Base-by-base conservation (phyloP, 23 tunicate species). In the Trididemnum clinides region DNA sequence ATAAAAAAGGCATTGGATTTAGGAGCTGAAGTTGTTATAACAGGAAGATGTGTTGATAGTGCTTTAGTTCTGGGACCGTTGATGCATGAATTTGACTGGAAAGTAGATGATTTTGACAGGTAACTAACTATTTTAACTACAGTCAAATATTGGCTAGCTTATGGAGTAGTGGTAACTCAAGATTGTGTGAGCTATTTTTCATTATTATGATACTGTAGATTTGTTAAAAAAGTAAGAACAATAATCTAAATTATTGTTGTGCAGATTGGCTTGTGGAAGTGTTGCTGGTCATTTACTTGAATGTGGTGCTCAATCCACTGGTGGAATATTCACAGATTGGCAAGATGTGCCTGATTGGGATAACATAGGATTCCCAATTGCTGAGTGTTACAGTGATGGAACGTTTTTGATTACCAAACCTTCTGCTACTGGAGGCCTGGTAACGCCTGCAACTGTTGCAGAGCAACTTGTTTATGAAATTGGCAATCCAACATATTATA, bases 271-370 rank as follows among this genome's bases (percentile, higher is more conserved):
- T 22, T 82, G 83, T 72, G 99, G 99, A 50, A 90, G 95, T 71
- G 44, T 87, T 31, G 99, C 99, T 0, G 99, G 99, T 26, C 99
- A 95, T 70, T 62, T 95, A 34, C 73, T 95, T 2, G 99, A 95
- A 69, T 95, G 99, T 87, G 99, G 99, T 28, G 99, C 99, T 0
- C 99, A 95, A 44, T 77, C 89, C 5, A 95, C 99, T 39, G 99
- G 99, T 2, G 99, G 99, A 39, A 84, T 90, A 35, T 90, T 86
- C 81, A 95, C 99, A 6, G 99, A 95, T 34, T 95, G 99, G 99
- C 80, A 81, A 69, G 59, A 62, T 10, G 99, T 95, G 50, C 74
- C 83, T 1, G 92, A 72, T 18, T 95, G 99, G 99, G 91, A 90
- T 1, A 90, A 90, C 49, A 90, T 95, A 6, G 99, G 99, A 0